Evolutionary conservation across 2,888 invertebrate genomes (phyloP), one percentile per base, ranked within the genome.

Genomic region (Nephrotoma appendiculata): DNA sequence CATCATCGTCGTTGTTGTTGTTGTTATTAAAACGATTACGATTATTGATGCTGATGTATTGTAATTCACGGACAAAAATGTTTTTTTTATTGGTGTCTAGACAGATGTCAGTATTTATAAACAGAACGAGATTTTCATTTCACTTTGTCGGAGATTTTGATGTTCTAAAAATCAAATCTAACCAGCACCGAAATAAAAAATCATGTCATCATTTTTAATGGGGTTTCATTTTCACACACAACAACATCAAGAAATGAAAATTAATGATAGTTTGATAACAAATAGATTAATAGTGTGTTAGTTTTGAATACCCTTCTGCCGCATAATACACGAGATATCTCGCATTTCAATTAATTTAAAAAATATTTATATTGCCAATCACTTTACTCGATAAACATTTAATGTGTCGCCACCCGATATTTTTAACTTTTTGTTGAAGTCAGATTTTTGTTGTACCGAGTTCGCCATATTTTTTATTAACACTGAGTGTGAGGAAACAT

Each of bases 31-130:
- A 71, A 71, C 71, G 52, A 52, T 52, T 52, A 52, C 52, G 71
- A 71, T 71, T 71, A 71, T 71, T 71, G 31, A 71, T 71, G 71
- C 71, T 71, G 71, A 71, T 71, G 71, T 31, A 19, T 71, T 71
- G 71, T 71, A 71, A 71, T 71, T 71, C 71, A 71, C 71, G 71
- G 31, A 71, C 9, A 31, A 31, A 52, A 52, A 52, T 52, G 52
- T 52, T 84, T 83, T 84, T 84, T 41, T 84, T 41, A 84, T 84
- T 84, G 84, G 42, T 84, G 84, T 84, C 42, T 84, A 84, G 84
- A 84, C 84, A 84, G 84, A 84, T 84, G 84, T 84, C 84, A 84
- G 84, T 84, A 42, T n/a, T 15, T 42, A 84, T 84, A 84, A 84
- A 84, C 84, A 84, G 43, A 84, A 42, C 31, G 71, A 71, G 31